Conservation (phyloP, 2,888 invertebrate genomes). For the Hoplodrina ambigua region DNA sequence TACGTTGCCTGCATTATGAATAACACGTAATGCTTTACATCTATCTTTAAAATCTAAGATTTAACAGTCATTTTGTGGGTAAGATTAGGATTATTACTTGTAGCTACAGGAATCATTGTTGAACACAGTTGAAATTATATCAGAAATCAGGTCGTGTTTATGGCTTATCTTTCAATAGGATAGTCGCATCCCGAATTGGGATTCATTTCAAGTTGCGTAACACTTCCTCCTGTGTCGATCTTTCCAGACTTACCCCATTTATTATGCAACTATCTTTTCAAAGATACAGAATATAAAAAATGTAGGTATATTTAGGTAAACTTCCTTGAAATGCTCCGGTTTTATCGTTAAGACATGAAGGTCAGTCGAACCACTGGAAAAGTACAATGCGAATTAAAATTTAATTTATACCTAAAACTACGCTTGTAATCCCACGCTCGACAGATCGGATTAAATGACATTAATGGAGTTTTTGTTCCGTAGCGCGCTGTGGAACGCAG, state of each 20-base stretch:
- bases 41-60: slow-evolving; percentile 15
- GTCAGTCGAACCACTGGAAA: slow-evolving; percentile 80
- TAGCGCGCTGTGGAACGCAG: slow-evolving; percentile 55
- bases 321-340: slow-evolving; percentile 77
- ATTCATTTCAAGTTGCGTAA: neutral
- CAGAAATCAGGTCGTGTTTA: neutral
- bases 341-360: slow-evolving; percentile 80
- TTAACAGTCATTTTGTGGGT: slow-evolving; percentile 5
- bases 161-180: neutral
- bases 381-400: slow-evolving; percentile 82
- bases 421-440: slow-evolving; percentile 85
- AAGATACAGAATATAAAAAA: slow-evolving; percentile 53
- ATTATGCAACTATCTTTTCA: slow-evolving; percentile 18
- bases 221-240: neutral
- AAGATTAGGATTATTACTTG: neutral
- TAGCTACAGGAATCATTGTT: neutral
- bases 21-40: slow-evolving; percentile 29
- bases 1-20: slow-evolving; percentile 22
- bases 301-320: slow-evolving; percentile 66
- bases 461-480: slow-evolving; percentile 80
- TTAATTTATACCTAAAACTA: slow-evolving; percentile 84
- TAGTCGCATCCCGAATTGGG: neutral
- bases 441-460: slow-evolving; percentile 82
- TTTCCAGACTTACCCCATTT: neutral
- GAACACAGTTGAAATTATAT: neutral